These are phyloP conservation scores for Carcharodon carcharias DNA, from an alignment of 2,797 vertebrate species.

Conservation along the genomic window DNA sequence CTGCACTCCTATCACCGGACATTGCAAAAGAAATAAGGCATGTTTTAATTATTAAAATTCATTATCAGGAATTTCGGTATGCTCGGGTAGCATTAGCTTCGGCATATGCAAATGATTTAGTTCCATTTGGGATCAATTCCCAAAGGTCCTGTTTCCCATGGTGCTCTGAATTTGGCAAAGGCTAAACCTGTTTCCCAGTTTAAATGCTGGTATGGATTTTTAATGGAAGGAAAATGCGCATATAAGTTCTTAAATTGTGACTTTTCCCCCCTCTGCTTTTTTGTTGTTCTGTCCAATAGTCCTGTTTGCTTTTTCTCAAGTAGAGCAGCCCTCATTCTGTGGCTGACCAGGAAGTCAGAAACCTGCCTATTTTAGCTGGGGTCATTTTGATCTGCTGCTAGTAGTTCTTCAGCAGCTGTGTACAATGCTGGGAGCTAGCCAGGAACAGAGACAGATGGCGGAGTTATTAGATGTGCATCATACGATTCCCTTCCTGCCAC, in stretches of 20 bases:
- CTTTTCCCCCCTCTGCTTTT: constrained; percentile 14
- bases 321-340: constrained; percentile 39
- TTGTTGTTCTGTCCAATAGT: constrained; percentile 43
- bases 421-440: constrained; percentile 92
- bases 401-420: constrained; percentile 69
- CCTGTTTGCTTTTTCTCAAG: constrained; percentile 50
- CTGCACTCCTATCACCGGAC: constrained; percentile 47
- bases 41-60: constrained; percentile 67
- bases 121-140: constrained; percentile 74
- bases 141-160: constrained; percentile 62
- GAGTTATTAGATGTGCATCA: constrained; percentile 97
- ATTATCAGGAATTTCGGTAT: constrained; percentile 58
- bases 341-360: constrained; percentile 60
- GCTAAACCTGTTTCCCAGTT: constrained; percentile 39
- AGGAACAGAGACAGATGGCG: constrained; percentile 92
- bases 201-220: background rate
- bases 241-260: constrained; percentile 17
- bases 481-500: constrained; percentile 90
- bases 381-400: constrained; percentile 60
- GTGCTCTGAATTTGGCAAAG: constrained; percentile 67
- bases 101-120: constrained; percentile 73
- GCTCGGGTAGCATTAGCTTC: constrained; percentile 62
- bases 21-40: constrained; percentile 59
- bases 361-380: constrained; percentile 46
- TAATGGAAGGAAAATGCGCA: background rate